Base-by-base conservation (phyloP, 2,888 invertebrate species). In the Arctia plantaginis region DNA sequence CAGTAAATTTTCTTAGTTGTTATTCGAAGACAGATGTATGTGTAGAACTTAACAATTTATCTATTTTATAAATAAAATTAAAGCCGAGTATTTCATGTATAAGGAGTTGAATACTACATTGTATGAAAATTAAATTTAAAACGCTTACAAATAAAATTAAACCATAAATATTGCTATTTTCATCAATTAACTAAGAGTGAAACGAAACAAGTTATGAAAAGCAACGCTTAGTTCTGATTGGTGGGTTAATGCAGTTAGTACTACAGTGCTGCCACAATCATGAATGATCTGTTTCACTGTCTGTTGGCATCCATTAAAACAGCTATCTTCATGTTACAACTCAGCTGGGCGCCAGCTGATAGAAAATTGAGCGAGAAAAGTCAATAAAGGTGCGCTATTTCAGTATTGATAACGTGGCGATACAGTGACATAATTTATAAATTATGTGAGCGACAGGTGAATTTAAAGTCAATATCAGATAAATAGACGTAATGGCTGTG, bases 271-370 rank as follows among this genome's bases (percentile, higher is more conserved):
- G 77, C 86, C 90, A 89, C 80, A 73, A 13, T 73, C 27, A 73
- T 70, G 69, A 41, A 73, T 66, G 77, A 81, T 84, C 80, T 77
- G 85, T 87, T 82, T 79, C 82, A 85, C 72, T 66, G 71, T 64
- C 77, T 82, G 91, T 93, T 94, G 93, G 91, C 81, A 74, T 8
- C 20, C 4, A 3, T 72, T 88, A 82, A 82, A 82, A 85, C 75
- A 66, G 81, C 91, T 89, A 91, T 78, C 67, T 93, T 95, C 95
- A 92, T 78, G 75, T 79, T 59, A 77, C 75, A 88, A 85, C 91
- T 93, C 95, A 95, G 95, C 95, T 95, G 95, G 92, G 90, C 90
- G 91, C 93, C 95, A 95, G 95, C 95, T 95, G 95, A 95, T 94
- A 92, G 91, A 90, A 93, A 92, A 92, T 91, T 92, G 88, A 91